These are phyloP conservation scores for Propithecus perrieri DNA, from an alignment of 2,797 vertebrate genomes.

Conservation along the genomic window DNA sequence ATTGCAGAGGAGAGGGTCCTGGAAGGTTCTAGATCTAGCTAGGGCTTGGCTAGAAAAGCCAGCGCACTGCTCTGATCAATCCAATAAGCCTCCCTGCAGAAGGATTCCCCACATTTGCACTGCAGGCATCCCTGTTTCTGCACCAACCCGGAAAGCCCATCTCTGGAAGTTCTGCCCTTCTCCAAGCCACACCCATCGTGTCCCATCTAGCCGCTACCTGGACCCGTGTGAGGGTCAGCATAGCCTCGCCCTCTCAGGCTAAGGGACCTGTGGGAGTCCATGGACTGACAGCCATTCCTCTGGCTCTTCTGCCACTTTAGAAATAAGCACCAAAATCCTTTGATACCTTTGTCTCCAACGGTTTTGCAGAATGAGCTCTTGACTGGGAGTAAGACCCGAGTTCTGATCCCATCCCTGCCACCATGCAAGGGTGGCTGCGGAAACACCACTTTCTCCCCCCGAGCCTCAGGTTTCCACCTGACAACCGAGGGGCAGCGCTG, in stretches of 20 bases:
- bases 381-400: not conserved
- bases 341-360: not conserved
- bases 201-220: not conserved
- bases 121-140: not conserved
- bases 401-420: not conserved
- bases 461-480: not conserved
- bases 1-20: not conserved
- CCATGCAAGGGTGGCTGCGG: not conserved
- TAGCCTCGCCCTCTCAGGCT: not conserved
- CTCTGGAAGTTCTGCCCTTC: not conserved
- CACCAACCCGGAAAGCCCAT: not conserved
- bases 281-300: not conserved
- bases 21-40: not conserved
- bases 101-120: not conserved
- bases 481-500: not conserved
- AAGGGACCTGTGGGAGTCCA: not conserved
- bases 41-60: not conserved
- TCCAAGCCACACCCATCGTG: not conserved
- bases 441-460: not conserved
- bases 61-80: not conserved
- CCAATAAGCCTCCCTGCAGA: not conserved
- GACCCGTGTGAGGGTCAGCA: not conserved
- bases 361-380: not conserved
- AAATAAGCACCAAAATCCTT: not conserved
- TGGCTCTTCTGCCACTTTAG: not conserved